Conservation (phyloP, 2,888 invertebrate species). For the Synergus laeviventris region DNA sequence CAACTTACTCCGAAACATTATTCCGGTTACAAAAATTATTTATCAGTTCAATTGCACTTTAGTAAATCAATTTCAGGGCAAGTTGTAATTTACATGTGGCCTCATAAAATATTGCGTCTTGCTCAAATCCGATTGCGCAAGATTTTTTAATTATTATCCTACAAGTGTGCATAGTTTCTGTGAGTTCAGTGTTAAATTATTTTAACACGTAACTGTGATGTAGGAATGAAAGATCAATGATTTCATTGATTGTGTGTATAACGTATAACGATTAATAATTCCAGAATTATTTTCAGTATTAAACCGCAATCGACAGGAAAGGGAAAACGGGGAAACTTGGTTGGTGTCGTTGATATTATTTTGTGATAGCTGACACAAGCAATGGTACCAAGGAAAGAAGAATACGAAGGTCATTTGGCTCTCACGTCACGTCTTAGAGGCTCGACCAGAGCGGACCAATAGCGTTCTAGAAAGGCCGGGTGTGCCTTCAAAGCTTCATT, state of each 20-base stretch:
- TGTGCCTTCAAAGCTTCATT: constrained; percentile 39
- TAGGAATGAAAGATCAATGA: constrained; percentile 41
- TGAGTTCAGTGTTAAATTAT: not conserved
- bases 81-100: not conserved
- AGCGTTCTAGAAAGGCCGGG: constrained; percentile 49
- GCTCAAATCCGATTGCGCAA: not conserved
- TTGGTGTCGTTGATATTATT: not conserved
- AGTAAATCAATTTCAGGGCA: not conserved
- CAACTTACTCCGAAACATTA: not conserved
- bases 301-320: not conserved
- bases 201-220: not conserved
- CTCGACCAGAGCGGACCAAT: constrained; percentile 51
- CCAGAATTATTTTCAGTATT: not conserved
- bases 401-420: constrained; percentile 50
- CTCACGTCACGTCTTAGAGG: constrained; percentile 50
- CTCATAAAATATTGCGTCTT: not conserved
- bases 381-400: constrained; percentile 14
- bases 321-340: not conserved
- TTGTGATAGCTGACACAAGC: constrained; percentile 1
- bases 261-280: not conserved
- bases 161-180: not conserved
- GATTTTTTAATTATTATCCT: not conserved
- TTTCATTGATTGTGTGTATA: constrained; percentile 21
- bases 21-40: not conserved
- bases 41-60: not conserved